These are phyloP conservation scores for Stenurella melanura DNA, from an alignment of 2,888 invertebrate genomes.

Conservation along the genomic window DNA sequence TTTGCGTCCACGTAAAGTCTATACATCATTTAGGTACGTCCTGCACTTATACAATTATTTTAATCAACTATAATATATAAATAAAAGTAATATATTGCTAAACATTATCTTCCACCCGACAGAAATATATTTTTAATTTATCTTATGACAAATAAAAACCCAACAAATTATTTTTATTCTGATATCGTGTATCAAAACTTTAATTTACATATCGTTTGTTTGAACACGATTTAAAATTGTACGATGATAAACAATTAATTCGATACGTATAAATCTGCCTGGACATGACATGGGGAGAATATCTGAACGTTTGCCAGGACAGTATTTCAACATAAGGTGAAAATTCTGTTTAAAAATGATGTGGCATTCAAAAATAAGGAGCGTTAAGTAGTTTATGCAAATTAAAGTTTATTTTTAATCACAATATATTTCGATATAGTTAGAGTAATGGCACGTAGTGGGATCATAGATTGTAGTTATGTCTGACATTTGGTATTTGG, in stretches of 20 bases:
- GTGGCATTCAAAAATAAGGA: too few relatives aligned
- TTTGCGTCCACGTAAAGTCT: too few relatives aligned
- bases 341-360: too few relatives aligned
- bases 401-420: too few relatives aligned
- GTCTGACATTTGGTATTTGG: too few relatives aligned
- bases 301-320: slow-evolving; percentile 20
- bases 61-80: too few relatives aligned
- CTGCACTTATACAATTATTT: too few relatives aligned
- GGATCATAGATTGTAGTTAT: too few relatives aligned
- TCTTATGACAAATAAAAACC: slow-evolving; percentile 3
- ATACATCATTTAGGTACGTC: too few relatives aligned
- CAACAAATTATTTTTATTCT: slow-evolving; percentile 25
- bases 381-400: too few relatives aligned
- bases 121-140: slow-evolving; percentile 17
- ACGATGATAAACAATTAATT: slow-evolving; percentile 28
- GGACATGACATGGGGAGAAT: background rate
- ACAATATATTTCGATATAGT: too few relatives aligned
- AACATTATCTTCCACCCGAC: background rate
- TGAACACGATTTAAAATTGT: slow-evolving; percentile 26
- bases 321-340: background rate
- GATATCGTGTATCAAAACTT: slow-evolving; percentile 29
- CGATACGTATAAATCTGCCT: slow-evolving; percentile 20
- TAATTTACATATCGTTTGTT: slow-evolving; percentile 32
- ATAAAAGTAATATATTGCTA: background rate
- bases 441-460: too few relatives aligned